Evolutionary conservation across 2,888 invertebrate species (phyloP), one percentile per base, ranked within the genome.

Genomic region (Hesperia comma): DNA sequence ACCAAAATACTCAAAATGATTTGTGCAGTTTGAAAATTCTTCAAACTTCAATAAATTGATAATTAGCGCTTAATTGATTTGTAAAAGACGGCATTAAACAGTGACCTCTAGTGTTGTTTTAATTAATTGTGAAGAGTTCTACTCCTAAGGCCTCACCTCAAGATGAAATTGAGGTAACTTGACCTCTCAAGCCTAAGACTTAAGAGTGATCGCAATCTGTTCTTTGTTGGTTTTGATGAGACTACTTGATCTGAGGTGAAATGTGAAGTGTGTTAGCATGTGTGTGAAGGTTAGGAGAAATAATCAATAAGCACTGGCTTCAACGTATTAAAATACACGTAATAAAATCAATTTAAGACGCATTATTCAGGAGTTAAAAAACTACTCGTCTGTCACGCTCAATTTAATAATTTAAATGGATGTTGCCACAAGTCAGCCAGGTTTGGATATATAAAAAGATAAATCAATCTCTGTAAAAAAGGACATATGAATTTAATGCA

Each of bases 221-320:
- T 49, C 37, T 55, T 61, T 61, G 53, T 61, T 53, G 53, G 7
- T 43, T 62, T 26, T 55, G 55, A 62, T 62, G 43, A 43, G 54
- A 19, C 21, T n/a, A 14, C 14, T 7, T 40, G 46, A 43, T 41
- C 8, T 19, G 32, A 54, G 61, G 41, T 54, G 17, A 54, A 61
- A 46, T 53, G 32, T 40, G 14, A 56, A 14, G 4, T 15, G 6
- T 10, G 26, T 15, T n/a, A n/a, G n/a, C n/a, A n/a, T n/a, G n/a
- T n/a, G n/a, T n/a, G n/a, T n/a, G n/a, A n/a, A n/a, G n/a, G n/a
- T n/a, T n/a, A n/a, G n/a, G n/a, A n/a, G n/a, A n/a, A n/a, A n/a
- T n/a, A n/a, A n/a, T n/a, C n/a, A n/a, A n/a, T n/a, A n/a, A n/a
- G n/a, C n/a, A n/a, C n/a, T n/a, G n/a, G n/a, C n/a, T n/a, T n/a